These are phyloP conservation scores for Volucella zonaria DNA, from an alignment of 2,888 invertebrate species.

Conservation along the genomic window DNA sequence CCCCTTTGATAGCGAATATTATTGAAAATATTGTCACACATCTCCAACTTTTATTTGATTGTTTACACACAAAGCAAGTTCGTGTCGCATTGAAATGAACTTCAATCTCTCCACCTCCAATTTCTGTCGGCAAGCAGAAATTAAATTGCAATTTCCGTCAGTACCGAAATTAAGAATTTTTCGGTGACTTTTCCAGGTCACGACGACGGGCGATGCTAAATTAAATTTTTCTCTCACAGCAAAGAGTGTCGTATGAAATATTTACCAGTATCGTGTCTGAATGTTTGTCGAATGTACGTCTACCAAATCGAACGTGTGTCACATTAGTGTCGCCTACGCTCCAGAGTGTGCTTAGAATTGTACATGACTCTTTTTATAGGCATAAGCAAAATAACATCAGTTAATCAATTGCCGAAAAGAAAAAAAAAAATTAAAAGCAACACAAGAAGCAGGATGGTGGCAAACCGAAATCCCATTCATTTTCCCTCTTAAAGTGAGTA, in stretches of 20 bases:
- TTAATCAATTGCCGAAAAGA: background rate
- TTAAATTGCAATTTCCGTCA: constrained; percentile 10
- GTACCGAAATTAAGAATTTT: constrained; percentile 10
- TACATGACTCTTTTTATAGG: background rate
- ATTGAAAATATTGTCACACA: constrained; percentile 15
- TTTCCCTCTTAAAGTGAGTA: constrained; percentile 5
- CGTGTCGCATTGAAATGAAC: background rate
- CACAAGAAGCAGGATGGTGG: background rate
- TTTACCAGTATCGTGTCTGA: constrained; percentile 1
- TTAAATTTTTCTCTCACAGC: constrained; percentile 11
- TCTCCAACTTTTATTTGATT: constrained; percentile 9
- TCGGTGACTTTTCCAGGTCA: background rate
- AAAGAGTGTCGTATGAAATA: background rate
- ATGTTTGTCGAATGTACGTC: constrained; percentile 35
- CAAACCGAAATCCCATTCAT: constrained; percentile 17
- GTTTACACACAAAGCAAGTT: background rate
- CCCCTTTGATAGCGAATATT: background rate
- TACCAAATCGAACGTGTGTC: constrained; percentile 30
- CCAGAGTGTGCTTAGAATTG: constrained; percentile 34
- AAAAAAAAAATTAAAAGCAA: background rate
- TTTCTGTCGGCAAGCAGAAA: background rate
- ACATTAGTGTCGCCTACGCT: constrained; percentile 16
- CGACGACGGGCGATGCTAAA: constrained; percentile 11
- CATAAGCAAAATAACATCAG: background rate
- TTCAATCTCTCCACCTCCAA: background rate